Evolutionary conservation across 2,888 invertebrate species (phyloP), one percentile per base, ranked within the genome.

Genomic region (Phyllotreta striolata): DNA sequence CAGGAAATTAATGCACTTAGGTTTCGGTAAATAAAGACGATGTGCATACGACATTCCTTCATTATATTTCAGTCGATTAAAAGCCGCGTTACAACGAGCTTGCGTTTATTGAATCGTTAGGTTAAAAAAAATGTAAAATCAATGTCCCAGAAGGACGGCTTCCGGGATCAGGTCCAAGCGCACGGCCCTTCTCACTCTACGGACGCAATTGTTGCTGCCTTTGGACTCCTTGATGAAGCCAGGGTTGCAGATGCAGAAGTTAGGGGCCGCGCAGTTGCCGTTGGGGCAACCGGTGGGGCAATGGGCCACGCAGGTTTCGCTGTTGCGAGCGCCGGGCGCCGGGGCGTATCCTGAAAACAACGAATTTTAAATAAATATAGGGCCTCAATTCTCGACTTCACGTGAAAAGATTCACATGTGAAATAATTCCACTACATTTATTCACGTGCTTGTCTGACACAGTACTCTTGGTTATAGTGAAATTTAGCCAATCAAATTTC

Each of bases 231-330:
- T 90, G 59, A 83, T 78, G 76, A 83, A 92, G 0, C 92, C 92
- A 0, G 85, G 83, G 71, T 89, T 88, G 74, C 92, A 92, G 64
- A 90, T 84, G 75, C 92, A 92, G 73, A 88, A 85, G 78, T 91
- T 88, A 0, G 92, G 92, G 0, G 87, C 86, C 0, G 90, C 86
- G 72, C 92, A 92, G 13, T 85, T 83, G 0, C 91, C 92, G 74
- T 92, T 92, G 6, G 84, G 83, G 71, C 92, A 92, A 0, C 91
- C 91, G n/a, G 85, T 85, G 0, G 86, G 83, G 72, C 92, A 92
- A 67, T 86, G 80, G 2, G 86, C 83, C 6, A 83, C 76, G 70
- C 87, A 87, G 63, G 80, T 81, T 24, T 77, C 78, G 3, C 80
- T 80, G 43, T 76, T 72, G 1, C 64, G 57, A 35, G 70, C 64